Evolutionary conservation across 2,888 invertebrate genomes (phyloP).

Genomic region (Oligia latruncula): DNA sequence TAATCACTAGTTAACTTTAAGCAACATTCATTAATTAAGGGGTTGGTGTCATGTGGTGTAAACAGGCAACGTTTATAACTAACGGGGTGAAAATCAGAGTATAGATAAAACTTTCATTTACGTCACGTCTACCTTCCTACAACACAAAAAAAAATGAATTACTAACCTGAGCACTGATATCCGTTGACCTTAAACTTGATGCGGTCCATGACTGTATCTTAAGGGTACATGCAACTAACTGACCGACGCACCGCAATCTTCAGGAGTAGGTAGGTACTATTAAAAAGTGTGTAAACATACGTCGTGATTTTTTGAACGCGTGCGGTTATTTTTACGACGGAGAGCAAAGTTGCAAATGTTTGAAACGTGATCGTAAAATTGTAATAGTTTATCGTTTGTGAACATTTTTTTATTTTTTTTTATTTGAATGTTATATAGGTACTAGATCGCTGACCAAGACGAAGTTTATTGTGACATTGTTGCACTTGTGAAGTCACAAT

Average conservation of each 20-base stretch:
- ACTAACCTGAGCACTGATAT: constrained; percentile 50
- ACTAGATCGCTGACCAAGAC: not conserved
- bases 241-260: constrained; percentile 10
- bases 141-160: not conserved
- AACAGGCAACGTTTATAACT: too few species aligned
- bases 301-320: not conserved
- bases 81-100: too few species aligned
- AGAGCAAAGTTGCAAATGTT: not conserved
- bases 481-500: not conserved
- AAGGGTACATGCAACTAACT: constrained; percentile 35
- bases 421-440: too few species aligned
- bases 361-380: not conserved
- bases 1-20: too few species aligned
- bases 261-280: constrained; percentile 1
- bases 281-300: constrained; percentile 39
- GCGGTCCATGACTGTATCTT: constrained; percentile 57
- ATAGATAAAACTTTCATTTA: too few species aligned
- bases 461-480: not conserved
- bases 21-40: too few species aligned
- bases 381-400: not conserved
- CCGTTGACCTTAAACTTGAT: constrained; percentile 62
- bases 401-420: too few species aligned
- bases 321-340: not conserved
- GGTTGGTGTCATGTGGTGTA: too few species aligned
- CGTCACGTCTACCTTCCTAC: too few species aligned